These are phyloP conservation scores for Diaprepes abbreviatus DNA, from an alignment of 2,888 invertebrate species.

Conservation along the genomic window DNA sequence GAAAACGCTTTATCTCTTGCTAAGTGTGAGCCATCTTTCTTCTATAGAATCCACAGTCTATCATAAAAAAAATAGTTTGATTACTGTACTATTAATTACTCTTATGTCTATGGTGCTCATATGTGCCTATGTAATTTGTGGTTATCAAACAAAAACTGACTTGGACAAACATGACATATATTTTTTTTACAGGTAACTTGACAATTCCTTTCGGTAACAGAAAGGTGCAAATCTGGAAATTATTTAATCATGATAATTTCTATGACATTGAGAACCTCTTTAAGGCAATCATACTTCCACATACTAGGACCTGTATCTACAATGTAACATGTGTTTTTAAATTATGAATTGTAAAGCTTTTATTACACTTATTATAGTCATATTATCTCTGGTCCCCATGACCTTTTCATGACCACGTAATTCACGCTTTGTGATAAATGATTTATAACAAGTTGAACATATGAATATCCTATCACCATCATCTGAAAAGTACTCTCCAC, in stretches of 20 bases:
- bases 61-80: slow-evolving; percentile 59
- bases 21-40: too few species aligned
- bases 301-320: slow-evolving; percentile 59
- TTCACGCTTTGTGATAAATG: slow-evolving; percentile 61
- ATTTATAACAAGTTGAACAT: slow-evolving; percentile 65
- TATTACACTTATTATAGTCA: slow-evolving; percentile 58
- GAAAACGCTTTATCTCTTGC: too few species aligned
- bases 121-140: slow-evolving; percentile 59
- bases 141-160: slow-evolving; percentile 63
- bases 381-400: slow-evolving; percentile 59
- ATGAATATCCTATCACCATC: slow-evolving; percentile 56
- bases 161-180: slow-evolving; percentile 61
- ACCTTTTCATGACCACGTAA: slow-evolving; percentile 58
- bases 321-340: slow-evolving; percentile 57
- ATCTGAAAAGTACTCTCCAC: slow-evolving; percentile 55
- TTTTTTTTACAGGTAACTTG: slow-evolving; percentile 60
- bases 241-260: slow-evolving; percentile 69
- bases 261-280: slow-evolving; percentile 69
- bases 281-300: slow-evolving; percentile 59
- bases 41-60: too few species aligned
- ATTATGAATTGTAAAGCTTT: slow-evolving; percentile 59
- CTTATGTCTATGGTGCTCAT: too few species aligned
- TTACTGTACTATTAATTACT: too few species aligned
- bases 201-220: slow-evolving; percentile 66
- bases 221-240: slow-evolving; percentile 68